Base-by-base conservation (phyloP, 2,888 invertebrate species). In the Heliconius cydno region DNA sequence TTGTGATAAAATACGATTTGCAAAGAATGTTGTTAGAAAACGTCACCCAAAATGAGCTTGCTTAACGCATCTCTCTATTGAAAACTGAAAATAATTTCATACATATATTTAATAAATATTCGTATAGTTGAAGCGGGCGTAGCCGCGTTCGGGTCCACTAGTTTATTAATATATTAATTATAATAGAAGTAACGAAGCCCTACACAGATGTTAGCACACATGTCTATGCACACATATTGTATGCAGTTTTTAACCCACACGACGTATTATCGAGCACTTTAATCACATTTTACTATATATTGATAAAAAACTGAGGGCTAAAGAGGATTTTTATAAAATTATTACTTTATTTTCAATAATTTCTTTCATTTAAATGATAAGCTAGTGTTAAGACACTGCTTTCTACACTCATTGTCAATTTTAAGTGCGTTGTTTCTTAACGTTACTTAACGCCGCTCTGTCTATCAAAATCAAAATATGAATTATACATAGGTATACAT, bases 201-300 rank as follows among this genome's bases (percentile, higher is more conserved):
- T 75, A 65, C 25, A 25, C 75, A 75, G 41, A 41, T 38, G 75
- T 75, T 75, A 41, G 75, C 75, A 65, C 65, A 75, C 75, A 75
- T 75, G 75, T 65, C 65, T 60, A 57, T 30, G 13, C 19, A 15
- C n/a, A 13, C 25, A 6, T 70, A 41, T n/a, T 52, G 30, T 57
- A 72, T 52, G 41, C 28, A 46, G n/a, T 65, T 73, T 73, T 75
- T 52, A 63, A 75, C 75, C 65, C 75, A 75, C 75, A 75, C 75
- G 75, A 75, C 28, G 75, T 38, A 75, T 75, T 75, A 63, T 63
- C 75, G 75, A 60, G 38, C 75, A 46, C 75, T 75, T 65, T 75
- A 75, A 75, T 75, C 75, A 75, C 63, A 41, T 75, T 41, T 75
- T 38, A 63, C 65, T 65, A 75, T 65, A 73, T 57, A 75, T 66